Base-by-base conservation (phyloP, 2,888 invertebrate species). In the Magallana nippona region DNA sequence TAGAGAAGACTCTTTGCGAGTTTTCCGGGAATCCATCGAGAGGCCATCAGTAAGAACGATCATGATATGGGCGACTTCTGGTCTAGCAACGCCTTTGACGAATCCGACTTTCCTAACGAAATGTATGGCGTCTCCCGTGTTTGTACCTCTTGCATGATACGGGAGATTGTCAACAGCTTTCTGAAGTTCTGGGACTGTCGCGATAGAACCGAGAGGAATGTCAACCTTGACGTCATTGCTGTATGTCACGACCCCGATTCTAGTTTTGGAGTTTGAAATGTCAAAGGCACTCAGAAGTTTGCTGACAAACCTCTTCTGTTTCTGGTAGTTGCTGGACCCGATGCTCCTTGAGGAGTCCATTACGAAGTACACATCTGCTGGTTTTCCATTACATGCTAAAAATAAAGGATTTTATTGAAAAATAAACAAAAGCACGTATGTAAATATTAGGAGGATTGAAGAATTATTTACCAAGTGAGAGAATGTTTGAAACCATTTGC, bases 41-140 rank as follows among this genome's bases (percentile, higher is more conserved):
- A 90, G 85, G 3, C 92, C 93, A 83, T 93, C 92, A 1, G 93
- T 93, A 13, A 93, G 86, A 19, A 92, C 87, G 19, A 93, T 89
- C 19, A 88, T 91, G 13, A 93, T 88, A 55, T 89, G 88, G 3
- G 89, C 89, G 10, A 90, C 92, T 17, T 85, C 86, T 0, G 80
- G 83, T 44, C 92, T 79, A 15, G 85, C 88, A 5, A 86, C 80
- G 15, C 78, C 79, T 1, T 77, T 57, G 2, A 84, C 44, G 79
- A 91, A 90, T 17, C 90, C 89, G 15, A 82, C 81, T 27, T 87
- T 84, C 15, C 89, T 82, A 10, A 89, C 86, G 62, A 89, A 86
- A n/a, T 82, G 80, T 8, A 91, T 85, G 10, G 90, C 91, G 0
- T 83, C 88, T 1, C 89, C 89, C 5, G 90, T 90, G 84, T 90